Evolutionary conservation across 2,888 invertebrate species (phyloP).

Genomic region (Clostera curtula): DNA sequence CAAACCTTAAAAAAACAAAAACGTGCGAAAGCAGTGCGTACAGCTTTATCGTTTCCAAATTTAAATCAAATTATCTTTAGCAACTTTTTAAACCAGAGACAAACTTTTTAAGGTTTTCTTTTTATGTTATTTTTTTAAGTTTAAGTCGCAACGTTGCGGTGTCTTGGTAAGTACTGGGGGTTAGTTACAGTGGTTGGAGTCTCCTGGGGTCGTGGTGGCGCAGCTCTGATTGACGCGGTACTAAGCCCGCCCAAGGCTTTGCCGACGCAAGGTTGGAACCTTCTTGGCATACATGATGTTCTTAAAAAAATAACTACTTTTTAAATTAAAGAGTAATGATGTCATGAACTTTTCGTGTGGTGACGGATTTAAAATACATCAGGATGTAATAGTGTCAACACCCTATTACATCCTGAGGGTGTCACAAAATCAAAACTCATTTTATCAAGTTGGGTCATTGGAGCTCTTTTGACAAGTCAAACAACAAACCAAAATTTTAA

Average conservation of each 20-base stretch:
- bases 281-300: conserved; percentile 32
- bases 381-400: no score
- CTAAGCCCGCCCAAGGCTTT: conserved; percentile 27
- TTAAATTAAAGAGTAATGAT: no score
- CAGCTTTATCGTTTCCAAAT: conserved; percentile 1
- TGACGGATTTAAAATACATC: no score
- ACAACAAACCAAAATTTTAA: no score
- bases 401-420: no score
- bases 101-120: conserved; percentile 21
- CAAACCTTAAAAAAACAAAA: no score
- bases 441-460: no score
- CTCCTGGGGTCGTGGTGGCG: conserved; percentile 22
- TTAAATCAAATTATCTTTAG: not conserved
- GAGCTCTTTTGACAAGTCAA: no score
- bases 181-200: conserved; percentile 29
- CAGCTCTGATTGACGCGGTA: conserved; percentile 35
- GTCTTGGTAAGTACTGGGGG: conserved; percentile 22
- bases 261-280: conserved; percentile 26
- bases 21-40: conserved; percentile 3
- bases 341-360: no score
- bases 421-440: no score
- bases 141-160: conserved; percentile 29
- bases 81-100: conserved; percentile 17
- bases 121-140: conserved; percentile 21
- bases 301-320: conserved; percentile 4